Base-by-base conservation (phyloP, 2,113 vertebrate species). In the Platycercus adscitus region DNA sequence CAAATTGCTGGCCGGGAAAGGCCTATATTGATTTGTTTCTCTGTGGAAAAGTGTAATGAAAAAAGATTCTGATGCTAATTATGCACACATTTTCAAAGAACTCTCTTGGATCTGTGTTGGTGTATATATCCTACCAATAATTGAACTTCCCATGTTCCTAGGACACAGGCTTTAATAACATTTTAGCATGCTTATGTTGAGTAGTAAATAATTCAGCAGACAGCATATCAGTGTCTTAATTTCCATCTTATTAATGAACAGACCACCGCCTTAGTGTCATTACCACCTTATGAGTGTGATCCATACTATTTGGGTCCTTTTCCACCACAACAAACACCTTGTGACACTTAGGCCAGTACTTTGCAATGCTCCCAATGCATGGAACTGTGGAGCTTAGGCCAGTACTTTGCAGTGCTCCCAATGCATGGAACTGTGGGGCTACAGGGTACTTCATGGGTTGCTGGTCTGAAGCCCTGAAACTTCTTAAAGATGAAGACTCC, bases 261-360 rank as follows among this genome's bases (percentile, higher is more conserved):
- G 21, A 53, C 5, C 28, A 0, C 1, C 4, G 49, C 78, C 31
- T 4, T 5, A 4, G 58, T 6, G 56, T 23, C n/a, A 4, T 37
- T 39, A 21, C 6, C 23, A 19, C 20, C 16, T 39, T 5, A 2
- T 14, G 20, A 21, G 9, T 9, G 19, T 28, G 50, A 12, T 31
- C 82, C 2, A 0, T 4, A 14, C 11, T 77, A 0, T 33, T n/a
- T n/a, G 55, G 28, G 16, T 81, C n/a, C 41, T 31, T 64, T 65
- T 12, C 15, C 43, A 50, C 35, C 46, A 29, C 7, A 14, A 4
- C 7, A 28, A 53, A 1, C 24, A 3, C 4, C 1, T 0, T 2
- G 3, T 26, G 33, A 24, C 7, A 0, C 28, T 52, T 35, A 17
- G 6, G 37, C 11, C 23, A 49, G 46, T 0, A 2, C 29, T 3